Evolutionary conservation across 2,888 invertebrate species (phyloP).

Genomic region (Tenthredo distinguenda): DNA sequence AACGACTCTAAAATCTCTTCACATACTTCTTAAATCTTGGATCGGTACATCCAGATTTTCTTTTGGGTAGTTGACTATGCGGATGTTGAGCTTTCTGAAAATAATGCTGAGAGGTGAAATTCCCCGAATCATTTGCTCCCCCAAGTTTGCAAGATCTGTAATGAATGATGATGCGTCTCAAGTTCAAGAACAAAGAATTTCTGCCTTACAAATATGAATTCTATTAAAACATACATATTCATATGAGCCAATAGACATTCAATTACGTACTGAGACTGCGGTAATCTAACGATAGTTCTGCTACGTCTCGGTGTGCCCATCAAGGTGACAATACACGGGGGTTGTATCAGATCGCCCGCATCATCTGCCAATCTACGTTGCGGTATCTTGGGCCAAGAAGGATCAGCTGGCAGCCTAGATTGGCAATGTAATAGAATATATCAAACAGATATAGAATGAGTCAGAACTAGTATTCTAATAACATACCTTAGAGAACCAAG

Average conservation of each 20-base stretch:
- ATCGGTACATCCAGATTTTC: conserved; percentile 68
- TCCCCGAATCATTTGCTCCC: conserved; percentile 1
- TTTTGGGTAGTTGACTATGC: conserved; percentile 58
- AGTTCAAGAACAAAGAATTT: conserved; percentile 2
- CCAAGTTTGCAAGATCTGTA: conserved; percentile 39
- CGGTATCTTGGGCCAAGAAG: conserved; percentile 75
- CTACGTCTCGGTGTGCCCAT: conserved; percentile 67
- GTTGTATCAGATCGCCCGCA: conserved; percentile 64
- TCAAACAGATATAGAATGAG: neutral
- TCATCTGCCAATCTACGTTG: conserved; percentile 66
- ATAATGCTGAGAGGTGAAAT: neutral
- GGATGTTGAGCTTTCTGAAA: conserved; percentile 30
- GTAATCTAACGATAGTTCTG: conserved; percentile 63
- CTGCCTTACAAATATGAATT: neutral
- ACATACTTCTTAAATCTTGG: conserved; percentile 72
- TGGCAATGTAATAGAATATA: neutral
- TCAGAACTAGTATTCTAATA: neutral
- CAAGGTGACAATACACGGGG: conserved; percentile 68
- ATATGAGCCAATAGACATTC: conserved; percentile 45
- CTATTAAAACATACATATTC: neutral
- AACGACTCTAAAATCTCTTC: neutral
- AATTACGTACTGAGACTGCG: conserved; percentile 63
- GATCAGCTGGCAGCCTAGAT: conserved; percentile 71
- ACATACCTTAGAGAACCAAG: conserved; percentile 69
- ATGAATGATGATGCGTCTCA: neutral